These are phyloP conservation scores for Aphaenogaster floridana DNA, from an alignment of 1,140 invertebrate species.

Conservation along the genomic window DNA sequence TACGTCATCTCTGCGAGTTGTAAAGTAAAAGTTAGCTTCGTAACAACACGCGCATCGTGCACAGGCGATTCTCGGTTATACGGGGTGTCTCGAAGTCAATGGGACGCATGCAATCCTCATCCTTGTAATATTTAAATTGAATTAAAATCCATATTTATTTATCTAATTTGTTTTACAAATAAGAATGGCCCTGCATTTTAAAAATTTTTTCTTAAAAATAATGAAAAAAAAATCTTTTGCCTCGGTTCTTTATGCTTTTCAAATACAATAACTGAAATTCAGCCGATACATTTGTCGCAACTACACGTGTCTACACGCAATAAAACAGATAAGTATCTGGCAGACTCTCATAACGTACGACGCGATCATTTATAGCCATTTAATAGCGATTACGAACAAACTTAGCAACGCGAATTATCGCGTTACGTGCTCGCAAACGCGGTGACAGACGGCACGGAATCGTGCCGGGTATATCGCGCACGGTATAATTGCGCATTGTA, in stretches of 20 bases:
- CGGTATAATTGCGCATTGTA: slow-evolving; percentile 39
- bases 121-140: neutral
- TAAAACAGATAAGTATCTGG: slow-evolving; percentile 34
- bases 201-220: neutral
- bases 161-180: neutral
- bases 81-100: neutral
- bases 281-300: neutral
- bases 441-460: slow-evolving; percentile 40
- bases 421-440: slow-evolving; percentile 26
- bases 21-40: slow-evolving; percentile 44
- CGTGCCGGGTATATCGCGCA: slow-evolving; percentile 13
- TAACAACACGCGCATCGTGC: slow-evolving; percentile 1
- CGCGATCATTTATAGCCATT: slow-evolving; percentile 27
- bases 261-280: neutral
- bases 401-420: slow-evolving; percentile 47
- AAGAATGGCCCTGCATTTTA: no score
- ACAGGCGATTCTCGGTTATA: neutral
- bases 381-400: slow-evolving; percentile 39
- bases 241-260: neutral
- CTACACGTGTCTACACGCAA: neutral
- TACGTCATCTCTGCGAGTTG: slow-evolving; percentile 35
- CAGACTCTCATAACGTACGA: neutral
- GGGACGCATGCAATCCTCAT: no score
- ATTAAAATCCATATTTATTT: neutral
- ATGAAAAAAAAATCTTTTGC: neutral